Evolutionary conservation across 2,113 vertebrate species (phyloP).

Genomic region (Gymnobelideus leadbeateri): DNA sequence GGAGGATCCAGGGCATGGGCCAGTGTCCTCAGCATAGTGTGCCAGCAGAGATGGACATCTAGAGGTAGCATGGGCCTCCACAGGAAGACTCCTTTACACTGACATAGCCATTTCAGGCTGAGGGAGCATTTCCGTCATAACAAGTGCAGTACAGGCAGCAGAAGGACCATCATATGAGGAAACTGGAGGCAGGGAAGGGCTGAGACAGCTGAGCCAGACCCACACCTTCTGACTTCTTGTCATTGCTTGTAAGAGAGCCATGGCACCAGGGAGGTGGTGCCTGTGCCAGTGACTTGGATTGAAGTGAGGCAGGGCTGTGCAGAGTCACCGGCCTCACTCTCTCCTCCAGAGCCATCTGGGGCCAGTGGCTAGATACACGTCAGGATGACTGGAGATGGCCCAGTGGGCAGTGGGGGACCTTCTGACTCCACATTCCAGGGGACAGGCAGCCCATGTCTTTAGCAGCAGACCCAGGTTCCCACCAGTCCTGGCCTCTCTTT

Average conservation of each 20-base stretch:
- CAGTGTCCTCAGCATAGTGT: background rate
- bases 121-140: background rate
- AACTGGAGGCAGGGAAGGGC: background rate
- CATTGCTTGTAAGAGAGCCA: no score
- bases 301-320: no score
- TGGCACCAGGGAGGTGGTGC: no score
- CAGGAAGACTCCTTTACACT: background rate
- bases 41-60: background rate
- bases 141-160: background rate
- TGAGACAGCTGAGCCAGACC: no score
- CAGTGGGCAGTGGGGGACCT: background rate
- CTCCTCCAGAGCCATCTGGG: no score
- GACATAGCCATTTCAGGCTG: background rate
- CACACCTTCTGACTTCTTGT: no score
- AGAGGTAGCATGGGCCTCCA: background rate
- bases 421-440: background rate
- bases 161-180: background rate
- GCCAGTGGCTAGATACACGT: no score
- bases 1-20: background rate
- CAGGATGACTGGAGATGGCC: no score
- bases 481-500: conserved; percentile 7
- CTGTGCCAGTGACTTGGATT: no score
- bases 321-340: no score
- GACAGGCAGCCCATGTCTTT: conserved; percentile 16
- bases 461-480: conserved; percentile 28